Conservation (phyloP, 53 echinoderm and acorn worm genomes). For the Holothuria scabra region DNA sequence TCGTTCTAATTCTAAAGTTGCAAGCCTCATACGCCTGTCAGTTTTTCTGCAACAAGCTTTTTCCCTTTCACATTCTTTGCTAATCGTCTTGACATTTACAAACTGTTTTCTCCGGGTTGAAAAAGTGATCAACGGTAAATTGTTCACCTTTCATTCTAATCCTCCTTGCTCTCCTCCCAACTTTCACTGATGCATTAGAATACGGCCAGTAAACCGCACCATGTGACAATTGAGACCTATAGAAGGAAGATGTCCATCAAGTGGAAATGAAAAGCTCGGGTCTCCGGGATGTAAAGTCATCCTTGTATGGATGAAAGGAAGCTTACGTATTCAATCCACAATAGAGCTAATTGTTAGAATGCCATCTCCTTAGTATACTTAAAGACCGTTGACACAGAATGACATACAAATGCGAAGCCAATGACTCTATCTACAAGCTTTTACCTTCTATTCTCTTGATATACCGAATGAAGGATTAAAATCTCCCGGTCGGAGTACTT, state of each 20-base stretch:
- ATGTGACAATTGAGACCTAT: neutral
- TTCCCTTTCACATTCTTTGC: constrained; percentile 2
- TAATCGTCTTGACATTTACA: constrained; percentile 31
- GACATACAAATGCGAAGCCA: constrained; percentile 7
- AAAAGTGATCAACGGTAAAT: constrained; percentile 36
- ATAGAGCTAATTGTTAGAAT: constrained; percentile 35
- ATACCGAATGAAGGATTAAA: too few species aligned
- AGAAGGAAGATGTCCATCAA: constrained; percentile 7
- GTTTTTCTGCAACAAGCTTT: neutral
- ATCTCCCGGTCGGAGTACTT: too few species aligned
- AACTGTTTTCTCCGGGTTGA: constrained; percentile 19
- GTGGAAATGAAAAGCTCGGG: neutral
- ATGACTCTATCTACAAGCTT: neutral
- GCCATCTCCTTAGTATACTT: neutral
- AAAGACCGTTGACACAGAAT: neutral
- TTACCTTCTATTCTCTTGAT: neutral
- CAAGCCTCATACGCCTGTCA: constrained; percentile 6
- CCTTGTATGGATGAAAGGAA: neutral
- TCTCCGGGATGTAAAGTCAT: constrained; percentile 2
- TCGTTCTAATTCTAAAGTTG: neutral
- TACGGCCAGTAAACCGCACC: too few species aligned
- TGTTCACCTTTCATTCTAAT: constrained; percentile 22
- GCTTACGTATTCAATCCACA: constrained; percentile 3
- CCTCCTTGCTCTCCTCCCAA: constrained; percentile 1
- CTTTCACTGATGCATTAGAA: too few species aligned